A percentile compares a stretch with the other conserved stretches of the same genome.
phyloP scores from a whole-genome alignment of 1,140 invertebrate species.

The Eueides isabella region DNA sequence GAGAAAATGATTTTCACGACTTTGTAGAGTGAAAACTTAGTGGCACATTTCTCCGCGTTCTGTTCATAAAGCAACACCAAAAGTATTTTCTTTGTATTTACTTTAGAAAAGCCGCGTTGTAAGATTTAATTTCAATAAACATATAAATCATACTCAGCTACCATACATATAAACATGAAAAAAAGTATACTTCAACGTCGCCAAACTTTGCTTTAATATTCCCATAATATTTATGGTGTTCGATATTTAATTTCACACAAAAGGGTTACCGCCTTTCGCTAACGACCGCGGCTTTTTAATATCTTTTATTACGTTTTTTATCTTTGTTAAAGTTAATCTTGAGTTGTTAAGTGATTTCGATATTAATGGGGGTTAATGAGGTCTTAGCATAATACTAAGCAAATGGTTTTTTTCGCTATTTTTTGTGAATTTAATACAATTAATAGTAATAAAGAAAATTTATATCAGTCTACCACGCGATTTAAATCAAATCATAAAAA shows the following conservation, averaged over 20 bases:
- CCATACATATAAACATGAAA: conserved; percentile 16
- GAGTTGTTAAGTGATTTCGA: conserved; percentile 67
- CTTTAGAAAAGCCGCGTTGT: neutral
- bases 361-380: conserved; percentile 66
- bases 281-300: conserved; percentile 49
- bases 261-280: conserved; percentile 64
- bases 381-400: neutral
- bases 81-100: neutral
- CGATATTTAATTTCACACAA: conserved; percentile 51
- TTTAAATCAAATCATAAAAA: no score
- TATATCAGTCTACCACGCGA: no score
- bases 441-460: neutral
- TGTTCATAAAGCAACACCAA: neutral
- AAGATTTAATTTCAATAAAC: neutral
- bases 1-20: neutral
- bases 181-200: conserved; percentile 21
- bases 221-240: conserved; percentile 61
- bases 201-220: conserved; percentile 44
- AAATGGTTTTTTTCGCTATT: neutral
- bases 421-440: neutral
- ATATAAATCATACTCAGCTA: conserved; percentile 8
- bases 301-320: conserved; percentile 45
- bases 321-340: conserved; percentile 50
- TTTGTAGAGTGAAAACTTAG: neutral
- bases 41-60: neutral